Conservation (phyloP, 2,113 vertebrate genomes). For the Psammodynastes pulverulentus region DNA sequence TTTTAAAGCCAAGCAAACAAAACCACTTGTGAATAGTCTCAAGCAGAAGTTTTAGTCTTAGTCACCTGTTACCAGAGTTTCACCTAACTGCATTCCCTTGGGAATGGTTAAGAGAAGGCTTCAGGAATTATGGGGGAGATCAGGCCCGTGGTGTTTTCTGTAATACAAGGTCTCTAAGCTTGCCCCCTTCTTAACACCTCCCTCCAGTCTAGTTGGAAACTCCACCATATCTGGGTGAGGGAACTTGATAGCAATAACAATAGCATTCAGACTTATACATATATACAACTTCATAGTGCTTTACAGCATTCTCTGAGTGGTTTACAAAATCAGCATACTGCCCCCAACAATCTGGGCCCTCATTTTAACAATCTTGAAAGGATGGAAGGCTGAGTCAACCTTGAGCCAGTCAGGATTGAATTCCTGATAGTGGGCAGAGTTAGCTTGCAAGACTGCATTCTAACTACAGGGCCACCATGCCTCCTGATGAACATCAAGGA, state of each 20-base stretch:
- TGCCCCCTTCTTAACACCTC: neutral
- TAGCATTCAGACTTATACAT: neutral
- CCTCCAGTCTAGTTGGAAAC: neutral
- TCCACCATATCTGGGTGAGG: neutral
- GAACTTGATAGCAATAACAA: neutral
- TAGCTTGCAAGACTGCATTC: neutral
- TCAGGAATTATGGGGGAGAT: neutral
- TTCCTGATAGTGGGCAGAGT: neutral
- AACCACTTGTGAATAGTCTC: neutral
- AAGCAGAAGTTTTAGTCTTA: neutral
- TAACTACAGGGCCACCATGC: neutral
- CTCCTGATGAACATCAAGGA: neutral
- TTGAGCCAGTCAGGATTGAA: neutral
- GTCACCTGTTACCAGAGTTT: neutral
- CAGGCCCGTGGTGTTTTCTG: neutral
- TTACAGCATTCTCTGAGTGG: too few species aligned
- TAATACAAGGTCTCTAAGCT: neutral
- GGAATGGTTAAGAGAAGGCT: neutral
- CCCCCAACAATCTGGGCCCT: too few species aligned
- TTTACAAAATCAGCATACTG: too few species aligned
- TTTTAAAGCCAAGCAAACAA: neutral
- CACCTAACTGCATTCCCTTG: neutral
- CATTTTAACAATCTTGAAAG: too few species aligned
- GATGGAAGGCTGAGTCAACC: too few species aligned
- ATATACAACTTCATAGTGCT: neutral